phyloP scores from a whole-genome alignment of 1,140 invertebrate species.

The Lepidurus apus region DNA sequence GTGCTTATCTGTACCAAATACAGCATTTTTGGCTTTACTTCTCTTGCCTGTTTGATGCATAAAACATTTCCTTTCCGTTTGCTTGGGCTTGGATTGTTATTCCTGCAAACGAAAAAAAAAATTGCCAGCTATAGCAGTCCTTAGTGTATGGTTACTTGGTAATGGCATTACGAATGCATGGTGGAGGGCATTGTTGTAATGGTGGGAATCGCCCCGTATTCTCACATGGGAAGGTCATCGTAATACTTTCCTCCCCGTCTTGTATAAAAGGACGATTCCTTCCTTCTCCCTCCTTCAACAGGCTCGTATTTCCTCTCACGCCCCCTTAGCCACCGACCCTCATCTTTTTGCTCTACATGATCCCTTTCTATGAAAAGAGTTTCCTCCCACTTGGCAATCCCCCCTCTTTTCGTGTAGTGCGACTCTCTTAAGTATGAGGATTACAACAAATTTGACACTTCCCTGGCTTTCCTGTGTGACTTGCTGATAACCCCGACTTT shows the following conservation, averaged over 20 bases:
- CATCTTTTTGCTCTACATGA: conserved; percentile 17
- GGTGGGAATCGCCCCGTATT: conserved; percentile 2
- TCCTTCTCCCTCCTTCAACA: conserved; percentile 21
- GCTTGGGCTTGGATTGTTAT: no score
- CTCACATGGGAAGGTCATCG: conserved; percentile 7
- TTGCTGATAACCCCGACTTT: background rate
- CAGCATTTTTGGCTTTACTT: no score
- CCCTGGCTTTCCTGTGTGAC: background rate
- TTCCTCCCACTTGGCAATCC: background rate
- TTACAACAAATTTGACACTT: background rate
- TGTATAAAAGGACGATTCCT: conserved; percentile 14
- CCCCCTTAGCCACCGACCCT: conserved; percentile 7
- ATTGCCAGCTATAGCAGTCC: background rate
- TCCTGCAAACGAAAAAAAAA: background rate
- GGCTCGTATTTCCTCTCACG: conserved; percentile 29
- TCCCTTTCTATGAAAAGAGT: background rate
- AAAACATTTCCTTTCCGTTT: background rate
- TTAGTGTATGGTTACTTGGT: background rate
- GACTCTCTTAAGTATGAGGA: background rate
- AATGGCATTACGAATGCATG: background rate
- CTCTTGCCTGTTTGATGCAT: background rate
- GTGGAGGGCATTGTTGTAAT: conserved; percentile 8
- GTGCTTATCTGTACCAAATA: no score
- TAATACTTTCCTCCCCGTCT: background rate
- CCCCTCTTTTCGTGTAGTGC: background rate